phyloP scores from a whole-genome alignment of 23 tunicate species.

The Ciona savignyi region DNA sequence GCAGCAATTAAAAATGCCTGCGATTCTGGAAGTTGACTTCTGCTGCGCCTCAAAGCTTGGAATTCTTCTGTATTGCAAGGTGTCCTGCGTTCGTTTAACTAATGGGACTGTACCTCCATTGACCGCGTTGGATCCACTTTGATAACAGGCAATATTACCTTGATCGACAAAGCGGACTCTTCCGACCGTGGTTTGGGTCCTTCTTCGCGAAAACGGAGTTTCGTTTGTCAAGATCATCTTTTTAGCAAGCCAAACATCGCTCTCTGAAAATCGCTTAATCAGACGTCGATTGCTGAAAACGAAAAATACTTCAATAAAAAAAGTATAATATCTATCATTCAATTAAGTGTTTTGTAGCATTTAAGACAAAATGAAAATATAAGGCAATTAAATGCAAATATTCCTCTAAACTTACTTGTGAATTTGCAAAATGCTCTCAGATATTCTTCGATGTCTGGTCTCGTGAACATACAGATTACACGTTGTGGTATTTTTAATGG shows the following conservation, averaged over 20 bases:
- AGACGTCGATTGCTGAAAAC: neutral
- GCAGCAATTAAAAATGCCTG: constrained; percentile 1
- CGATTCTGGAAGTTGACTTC: neutral
- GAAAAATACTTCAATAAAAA: too few relatives aligned
- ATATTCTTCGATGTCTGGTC: neutral
- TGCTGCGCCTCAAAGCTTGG: neutral
- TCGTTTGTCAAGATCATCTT: neutral
- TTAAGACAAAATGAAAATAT: too few relatives aligned
- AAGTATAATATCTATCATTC: too few relatives aligned
- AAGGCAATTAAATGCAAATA: neutral
- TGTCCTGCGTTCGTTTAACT: neutral
- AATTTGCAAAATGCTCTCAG: neutral
- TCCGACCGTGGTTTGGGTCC: constrained; percentile 7
- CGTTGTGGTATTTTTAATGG: too few relatives aligned
- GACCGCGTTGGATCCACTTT: neutral
- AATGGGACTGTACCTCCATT: too few relatives aligned
- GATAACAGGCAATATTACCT: neutral
- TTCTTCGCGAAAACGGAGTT: constrained; percentile 1
- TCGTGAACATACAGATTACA: neutral
- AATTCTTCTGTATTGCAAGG: neutral
- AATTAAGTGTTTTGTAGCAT: too few relatives aligned
- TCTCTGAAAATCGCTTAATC: constrained; percentile 5
- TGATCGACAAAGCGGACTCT: constrained; percentile 10
- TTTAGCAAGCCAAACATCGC: constrained; percentile 4
- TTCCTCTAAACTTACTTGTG: neutral